Evolutionary conservation across 2,113 vertebrate genomes (phyloP), one percentile per base, ranked within the genome.

Genomic region (Psephotus haematonotus): DNA sequence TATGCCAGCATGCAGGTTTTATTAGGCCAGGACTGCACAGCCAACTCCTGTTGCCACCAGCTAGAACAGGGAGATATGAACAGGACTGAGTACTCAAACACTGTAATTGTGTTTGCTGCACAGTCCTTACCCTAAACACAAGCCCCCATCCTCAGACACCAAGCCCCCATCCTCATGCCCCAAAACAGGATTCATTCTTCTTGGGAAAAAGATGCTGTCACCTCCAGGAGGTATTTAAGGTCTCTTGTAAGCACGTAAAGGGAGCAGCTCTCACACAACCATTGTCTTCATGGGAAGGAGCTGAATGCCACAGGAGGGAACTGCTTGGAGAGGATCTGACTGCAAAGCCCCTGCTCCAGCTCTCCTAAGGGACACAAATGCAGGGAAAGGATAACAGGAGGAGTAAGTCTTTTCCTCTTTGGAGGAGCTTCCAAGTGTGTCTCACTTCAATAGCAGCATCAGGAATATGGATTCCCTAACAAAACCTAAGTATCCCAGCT

Each of bases 111-210:
- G 27, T 7, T 52, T 62, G 25, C 37, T 64, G 67, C 22, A 7
- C 37, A 10, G 53, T 12, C 57, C 46, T 9, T 49, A n/a, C 6
- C n/a, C 60, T 12, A 14, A 29, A 1, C 31, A 9, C 50, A 23
- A 59, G 33, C 33, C 25, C 25, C 8, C 4, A 8, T 90, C 6
- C 60, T 11, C 17, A 0, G 15, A 50, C 49, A 49, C 39, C 23
- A 44, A 43, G 43, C 17, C 20, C 50, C 25, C 9, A 7, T 92
- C 6, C 60, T 11, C 18, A 0, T 0, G 1, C 8, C 60, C 41
- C n/a, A 20, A 39, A 59, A 11, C 3, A 3, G 0, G 1, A 15
- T 22, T 35, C 1, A 0, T 6, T 15, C 10, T 2, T n/a, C 23
- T 13, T 43, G 11, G 2, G 2, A 62, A 31, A 43, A n/a, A 43